Evolutionary conservation across 2,888 invertebrate genomes (phyloP).

Genomic region (Chymomyza procnemis): DNA sequence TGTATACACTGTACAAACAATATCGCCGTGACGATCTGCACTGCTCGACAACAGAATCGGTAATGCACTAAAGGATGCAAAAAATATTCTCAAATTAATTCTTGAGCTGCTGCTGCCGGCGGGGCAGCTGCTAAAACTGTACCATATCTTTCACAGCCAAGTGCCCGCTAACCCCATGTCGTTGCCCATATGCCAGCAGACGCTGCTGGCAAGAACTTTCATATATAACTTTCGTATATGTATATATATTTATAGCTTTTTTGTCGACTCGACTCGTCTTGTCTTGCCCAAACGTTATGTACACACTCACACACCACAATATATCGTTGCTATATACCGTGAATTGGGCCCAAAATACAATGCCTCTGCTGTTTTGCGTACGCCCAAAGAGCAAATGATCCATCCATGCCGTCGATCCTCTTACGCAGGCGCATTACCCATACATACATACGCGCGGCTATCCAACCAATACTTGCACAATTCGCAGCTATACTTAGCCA

Average conservation of each 20-base stretch:
- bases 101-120: conserved; percentile 38
- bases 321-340: not conserved
- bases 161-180: conserved; percentile 7
- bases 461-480: conserved; percentile 1
- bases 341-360: conserved; percentile 48
- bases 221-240: conserved; percentile 44
- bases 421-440: conserved; percentile 58
- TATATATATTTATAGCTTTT: conserved; percentile 66
- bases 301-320: conserved; percentile 18
- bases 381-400: conserved; percentile 41
- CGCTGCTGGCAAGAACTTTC: conserved; percentile 47
- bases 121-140: conserved; percentile 43
- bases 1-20: conserved; percentile 4
- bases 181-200: conserved; percentile 1
- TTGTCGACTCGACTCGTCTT: conserved; percentile 60
- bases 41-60: conserved; percentile 78
- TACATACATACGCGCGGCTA: conserved; percentile 16
- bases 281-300: conserved; percentile 25
- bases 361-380: conserved; percentile 15
- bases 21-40: conserved; percentile 64
- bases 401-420: conserved; percentile 52
- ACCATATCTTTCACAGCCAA: conserved; percentile 36
- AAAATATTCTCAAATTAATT: conserved; percentile 77
- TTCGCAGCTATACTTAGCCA: conserved; percentile 60
- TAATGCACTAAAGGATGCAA: conserved; percentile 80